Evolutionary conservation across 2,888 invertebrate genomes (phyloP), one percentile per base, ranked within the genome.

Genomic region (Dicranocentrus wangi): DNA sequence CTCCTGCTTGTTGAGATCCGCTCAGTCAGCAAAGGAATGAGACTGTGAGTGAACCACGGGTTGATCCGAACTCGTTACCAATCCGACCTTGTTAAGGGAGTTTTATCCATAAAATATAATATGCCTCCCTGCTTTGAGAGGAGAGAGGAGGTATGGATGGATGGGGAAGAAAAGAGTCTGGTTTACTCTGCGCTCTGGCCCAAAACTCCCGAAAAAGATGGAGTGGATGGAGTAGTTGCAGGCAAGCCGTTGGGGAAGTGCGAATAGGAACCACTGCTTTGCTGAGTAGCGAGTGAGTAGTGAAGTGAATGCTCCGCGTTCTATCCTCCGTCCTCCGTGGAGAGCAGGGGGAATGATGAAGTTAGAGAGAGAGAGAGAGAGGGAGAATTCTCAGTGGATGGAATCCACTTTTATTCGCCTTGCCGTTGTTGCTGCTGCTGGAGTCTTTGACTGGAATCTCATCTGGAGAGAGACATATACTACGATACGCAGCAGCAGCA

Each of bases 1-100:
- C 21, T 25, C 25, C 21, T 43, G 61, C 69, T 77, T 77, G 77
- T 69, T 69, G 77, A 63, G 69, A 77, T 69, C 42, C 43, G 60
- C 69, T 69, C 77, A 77, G 77, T 77, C 77, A 63, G 69, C 47
- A 60, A 70, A 77, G 77, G 69, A 77, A 66, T 75, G 66, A 76
- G 69, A 53, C 51, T n/a, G n/a, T n/a, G n/a, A n/a, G n/a, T 51
- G 51, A 69, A 61, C 69, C 61, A 69, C 61, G 77, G 69, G 61
- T 77, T 77, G 69, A 69, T 77, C 68, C 51, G 58, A 68, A 69
- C 61, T 61, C 66, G 66, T 42, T 66, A 75, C 66, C 66, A 51
- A 23, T 32, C 17, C 53, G 69, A 61, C 69, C 69, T 63, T 61
- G 69, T 60, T 60, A 61, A 69, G 47, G 61, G 61, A 77, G 77